Evolutionary conservation across 2,888 invertebrate species (phyloP).

Genomic region (Geophilus truncorum): DNA sequence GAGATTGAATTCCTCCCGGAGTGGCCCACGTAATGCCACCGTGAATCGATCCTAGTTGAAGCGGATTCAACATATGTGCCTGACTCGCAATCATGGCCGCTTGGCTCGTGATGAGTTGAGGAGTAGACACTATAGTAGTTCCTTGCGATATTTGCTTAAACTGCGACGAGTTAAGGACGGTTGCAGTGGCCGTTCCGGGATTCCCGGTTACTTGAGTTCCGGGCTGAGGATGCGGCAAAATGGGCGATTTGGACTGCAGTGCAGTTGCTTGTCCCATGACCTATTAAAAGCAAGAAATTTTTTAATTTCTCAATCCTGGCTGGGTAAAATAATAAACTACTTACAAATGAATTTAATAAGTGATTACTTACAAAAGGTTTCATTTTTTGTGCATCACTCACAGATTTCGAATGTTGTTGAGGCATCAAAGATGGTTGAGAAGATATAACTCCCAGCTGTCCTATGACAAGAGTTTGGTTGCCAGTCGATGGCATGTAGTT

Average conservation of each 20-base stretch:
- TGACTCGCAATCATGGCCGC: slow-evolving; percentile 59
- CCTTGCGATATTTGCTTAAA: slow-evolving; percentile 40
- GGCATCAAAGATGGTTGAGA: slow-evolving; percentile 64
- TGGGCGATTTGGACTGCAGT: slow-evolving; percentile 41
- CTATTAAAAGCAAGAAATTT: slow-evolving; percentile 30
- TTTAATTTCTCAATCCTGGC: not conserved
- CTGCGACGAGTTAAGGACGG: slow-evolving; percentile 40
- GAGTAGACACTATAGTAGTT: slow-evolving; percentile 43
- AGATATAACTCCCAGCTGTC: slow-evolving; percentile 63
- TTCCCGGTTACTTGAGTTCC: slow-evolving; percentile 31
- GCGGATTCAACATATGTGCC: slow-evolving; percentile 66
- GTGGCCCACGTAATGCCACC: slow-evolving; percentile 60
- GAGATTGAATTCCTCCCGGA: slow-evolving; percentile 55
- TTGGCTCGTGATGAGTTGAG: slow-evolving; percentile 53
- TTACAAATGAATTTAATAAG: not conserved
- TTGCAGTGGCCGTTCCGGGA: slow-evolving; percentile 37
- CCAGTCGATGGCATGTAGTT: slow-evolving; percentile 52
- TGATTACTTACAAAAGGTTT: slow-evolving; percentile 40
- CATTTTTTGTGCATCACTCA: slow-evolving; percentile 40
- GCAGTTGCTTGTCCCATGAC: slow-evolving; percentile 39
- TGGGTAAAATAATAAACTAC: not conserved
- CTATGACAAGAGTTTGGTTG: slow-evolving; percentile 48
- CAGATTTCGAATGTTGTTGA: slow-evolving; percentile 51
- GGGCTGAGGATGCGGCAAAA: slow-evolving; percentile 38
- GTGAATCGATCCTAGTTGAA: slow-evolving; percentile 53